A percentile compares a stretch with the other conserved stretches of the same genome.
These are phyloP conservation scores for Craterocephalus amniculus DNA, from an alignment of 2,797 vertebrate genomes.

Conservation along the genomic window DNA sequence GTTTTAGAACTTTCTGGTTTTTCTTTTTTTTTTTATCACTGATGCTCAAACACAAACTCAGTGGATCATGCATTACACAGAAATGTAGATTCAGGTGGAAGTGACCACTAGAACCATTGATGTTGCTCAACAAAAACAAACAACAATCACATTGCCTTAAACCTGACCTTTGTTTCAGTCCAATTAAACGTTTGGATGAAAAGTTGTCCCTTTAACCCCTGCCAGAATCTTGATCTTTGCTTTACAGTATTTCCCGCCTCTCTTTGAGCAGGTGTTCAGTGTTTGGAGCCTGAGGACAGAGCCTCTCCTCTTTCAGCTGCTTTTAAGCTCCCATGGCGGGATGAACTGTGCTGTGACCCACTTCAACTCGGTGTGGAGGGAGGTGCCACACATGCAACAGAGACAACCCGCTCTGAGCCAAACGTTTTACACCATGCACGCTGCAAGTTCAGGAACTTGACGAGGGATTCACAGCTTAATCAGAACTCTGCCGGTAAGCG, in stretches of 20 bases:
- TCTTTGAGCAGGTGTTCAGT: slow-evolving; percentile 58
- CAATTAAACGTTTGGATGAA: not conserved
- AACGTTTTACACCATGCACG: slow-evolving; percentile 23
- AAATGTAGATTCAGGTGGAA: not conserved
- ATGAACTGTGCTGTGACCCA: slow-evolving; percentile 79
- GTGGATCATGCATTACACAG: not conserved
- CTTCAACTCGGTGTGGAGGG: slow-evolving; percentile 23
- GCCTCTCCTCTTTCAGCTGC: slow-evolving; percentile 22
- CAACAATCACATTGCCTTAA: not conserved
- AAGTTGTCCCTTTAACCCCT: not conserved
- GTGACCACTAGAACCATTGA: not conserved
- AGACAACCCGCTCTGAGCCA: slow-evolving; percentile 36
- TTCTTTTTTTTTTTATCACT: not conserved
- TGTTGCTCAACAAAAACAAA: slow-evolving; percentile 5
- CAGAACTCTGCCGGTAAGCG: slow-evolving; percentile 45
- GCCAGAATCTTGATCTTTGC: not conserved
- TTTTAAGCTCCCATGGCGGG: slow-evolving; percentile 75
- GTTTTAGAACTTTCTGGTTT: not conserved
- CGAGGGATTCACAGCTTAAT: not conserved
- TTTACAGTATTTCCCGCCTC: not conserved
- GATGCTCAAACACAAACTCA: not conserved
- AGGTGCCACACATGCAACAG: not conserved
- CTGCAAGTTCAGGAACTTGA: slow-evolving; percentile 60
- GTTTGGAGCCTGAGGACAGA: slow-evolving; percentile 21
- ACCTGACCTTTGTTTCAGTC: not conserved